Percentiles rank a stretch among this genome's conserved stretches.
These are phyloP conservation scores for Trichopoda pennipes DNA, from an alignment of 2,888 invertebrate genomes.

Conservation along the genomic window DNA sequence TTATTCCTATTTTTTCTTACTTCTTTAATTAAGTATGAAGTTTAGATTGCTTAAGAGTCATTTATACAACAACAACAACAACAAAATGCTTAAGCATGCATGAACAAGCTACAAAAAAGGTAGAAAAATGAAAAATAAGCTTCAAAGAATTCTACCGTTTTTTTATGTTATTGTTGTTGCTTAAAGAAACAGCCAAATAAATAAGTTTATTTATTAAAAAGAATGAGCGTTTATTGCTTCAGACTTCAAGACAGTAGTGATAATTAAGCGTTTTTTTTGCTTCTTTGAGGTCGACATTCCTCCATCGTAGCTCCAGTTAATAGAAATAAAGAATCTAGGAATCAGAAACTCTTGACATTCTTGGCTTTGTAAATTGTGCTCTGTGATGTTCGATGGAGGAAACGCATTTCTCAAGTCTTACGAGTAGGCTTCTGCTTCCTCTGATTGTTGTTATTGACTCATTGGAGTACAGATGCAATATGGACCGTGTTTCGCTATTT, in stretches of 20 bases:
- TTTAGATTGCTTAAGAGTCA: constrained; percentile 63
- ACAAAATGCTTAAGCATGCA: background rate
- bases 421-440: no score
- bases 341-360: no score
- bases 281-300: no score
- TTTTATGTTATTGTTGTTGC: no score
- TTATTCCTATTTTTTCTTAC: constrained; percentile 7
- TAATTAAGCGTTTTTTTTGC: constrained; percentile 25
- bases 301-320: no score
- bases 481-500: no score
- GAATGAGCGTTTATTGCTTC: constrained; percentile 41
- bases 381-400: no score
- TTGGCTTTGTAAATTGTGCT: no score
- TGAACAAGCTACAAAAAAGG: constrained; percentile 16
- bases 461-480: no score
- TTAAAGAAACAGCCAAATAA: constrained; percentile 33
- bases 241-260: constrained; percentile 3
- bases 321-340: no score
- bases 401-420: no score
- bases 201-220: constrained; percentile 20
- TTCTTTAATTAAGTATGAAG: constrained; percentile 65
- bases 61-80: background rate
- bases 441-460: no score
- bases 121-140: constrained; percentile 36
- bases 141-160: constrained; percentile 51